Evolutionary conservation across 2,113 vertebrate species (phyloP), one percentile per base, ranked within the genome.

Genomic region (Xiphophorus maculatus): DNA sequence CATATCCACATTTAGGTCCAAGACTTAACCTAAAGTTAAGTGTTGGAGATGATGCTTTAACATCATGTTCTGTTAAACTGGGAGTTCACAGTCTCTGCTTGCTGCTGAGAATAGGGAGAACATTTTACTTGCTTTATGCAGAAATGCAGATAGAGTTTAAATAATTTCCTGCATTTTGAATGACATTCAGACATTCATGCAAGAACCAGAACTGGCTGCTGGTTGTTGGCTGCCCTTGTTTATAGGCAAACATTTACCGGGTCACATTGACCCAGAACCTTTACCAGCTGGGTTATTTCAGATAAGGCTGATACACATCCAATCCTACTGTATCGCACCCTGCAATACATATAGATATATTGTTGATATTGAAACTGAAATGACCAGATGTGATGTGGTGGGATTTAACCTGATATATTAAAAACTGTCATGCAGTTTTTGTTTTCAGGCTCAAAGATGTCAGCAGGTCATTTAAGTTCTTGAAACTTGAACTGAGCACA

Each of bases 361-460:
- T 30, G 69, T 68, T 67, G 80, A 87, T 84, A 73, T 84, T 15
- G 74, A 60, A 76, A 75, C 76, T 71, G 62, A 74, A 79, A 87
- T 83, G 72, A 66, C 75, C 71, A 65, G 22, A 58, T 28, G 27
- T 75, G 87, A 89, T 84, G 83, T 33, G 35, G 66, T 64, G 48
- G 25, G 35, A 86, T 77, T 86, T 40, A 65, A 89, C 82, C 65
- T 74, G 81, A 85, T 87, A 65, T 85, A 54, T 22, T 2, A 54
- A 54, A 79, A 79, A 85, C 88, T 78, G 76, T 70, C 58, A 28
- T 80, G 66, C 48, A 68, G 62, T 81, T 71, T 62, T 68, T 72
- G 37, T 58, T n/a, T 69, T 64, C 76, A 68, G 69, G 80, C 79
- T 64, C 62, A 32, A 32, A 76, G 77, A 86, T 68, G 61, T 71